Evolutionary conservation across 2,113 vertebrate species (phyloP).

Genomic region (Dicrurus megarhynchus): DNA sequence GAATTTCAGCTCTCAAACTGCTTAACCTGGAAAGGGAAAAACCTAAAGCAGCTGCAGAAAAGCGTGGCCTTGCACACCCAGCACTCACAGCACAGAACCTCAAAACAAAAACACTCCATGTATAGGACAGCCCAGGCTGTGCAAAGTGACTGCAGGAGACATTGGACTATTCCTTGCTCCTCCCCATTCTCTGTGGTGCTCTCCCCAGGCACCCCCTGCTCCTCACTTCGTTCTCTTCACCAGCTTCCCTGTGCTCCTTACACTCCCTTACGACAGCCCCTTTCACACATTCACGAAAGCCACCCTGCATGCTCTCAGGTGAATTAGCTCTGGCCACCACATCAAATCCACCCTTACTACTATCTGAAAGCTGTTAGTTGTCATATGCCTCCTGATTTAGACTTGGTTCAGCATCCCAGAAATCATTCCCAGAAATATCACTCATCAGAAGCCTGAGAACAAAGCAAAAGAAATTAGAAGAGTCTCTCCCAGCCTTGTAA

Average conservation of each 20-base stretch:
- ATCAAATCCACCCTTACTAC: not conserved
- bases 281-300: not conserved
- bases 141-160: not conserved
- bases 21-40: not conserved
- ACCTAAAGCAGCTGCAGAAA: not conserved
- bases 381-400: not conserved
- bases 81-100: not conserved
- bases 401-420: not conserved
- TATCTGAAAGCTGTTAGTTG: not conserved
- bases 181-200: not conserved
- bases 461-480: not conserved
- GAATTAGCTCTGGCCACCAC: not conserved
- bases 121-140: not conserved
- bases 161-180: not conserved
- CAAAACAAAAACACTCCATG: not conserved
- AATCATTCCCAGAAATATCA: not conserved
- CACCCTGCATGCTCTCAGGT: not conserved
- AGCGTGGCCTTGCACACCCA: not conserved
- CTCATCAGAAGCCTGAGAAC: not conserved
- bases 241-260: not conserved
- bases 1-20: not conserved
- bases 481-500: not conserved
- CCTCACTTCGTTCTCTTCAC: not conserved
- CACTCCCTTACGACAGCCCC: not conserved
- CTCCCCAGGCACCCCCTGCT: fast-evolving